These are phyloP conservation scores for Gallinago nigripennis DNA, from an alignment of 2,797 vertebrate species.

Conservation along the genomic window DNA sequence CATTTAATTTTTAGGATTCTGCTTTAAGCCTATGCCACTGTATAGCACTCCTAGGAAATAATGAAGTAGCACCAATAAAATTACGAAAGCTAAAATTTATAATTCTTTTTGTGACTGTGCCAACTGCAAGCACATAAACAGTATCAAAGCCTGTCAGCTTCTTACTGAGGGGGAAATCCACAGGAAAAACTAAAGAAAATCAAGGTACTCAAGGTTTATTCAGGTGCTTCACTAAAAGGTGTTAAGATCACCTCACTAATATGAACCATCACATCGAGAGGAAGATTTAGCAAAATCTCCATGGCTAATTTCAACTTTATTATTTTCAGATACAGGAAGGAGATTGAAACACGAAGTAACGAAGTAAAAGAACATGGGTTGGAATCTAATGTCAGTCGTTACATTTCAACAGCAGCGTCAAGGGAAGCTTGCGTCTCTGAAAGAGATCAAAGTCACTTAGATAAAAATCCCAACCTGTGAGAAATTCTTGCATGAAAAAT, in stretches of 20 bases:
- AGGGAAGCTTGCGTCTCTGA: background rate
- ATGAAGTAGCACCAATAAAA: background rate
- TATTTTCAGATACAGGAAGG: background rate
- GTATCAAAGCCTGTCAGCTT: background rate
- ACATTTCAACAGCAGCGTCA: background rate
- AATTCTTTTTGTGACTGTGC: background rate
- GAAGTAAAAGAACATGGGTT: background rate
- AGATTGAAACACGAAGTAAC: background rate
- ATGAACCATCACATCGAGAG: background rate
- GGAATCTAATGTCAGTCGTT: background rate
- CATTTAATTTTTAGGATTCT: background rate
- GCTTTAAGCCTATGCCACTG: background rate
- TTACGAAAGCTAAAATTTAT: background rate
- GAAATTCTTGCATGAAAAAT: background rate
- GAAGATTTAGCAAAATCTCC: background rate
- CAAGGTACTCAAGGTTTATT: background rate
- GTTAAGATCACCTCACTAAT: background rate
- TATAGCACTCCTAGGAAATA: background rate
- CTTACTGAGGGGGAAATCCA: background rate
- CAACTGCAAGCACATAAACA: background rate
- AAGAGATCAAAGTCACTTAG: background rate
- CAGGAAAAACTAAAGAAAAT: background rate
- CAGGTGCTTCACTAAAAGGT: background rate
- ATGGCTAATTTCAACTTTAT: background rate
- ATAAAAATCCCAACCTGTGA: background rate